These are phyloP conservation scores for Eristalinus aeneus DNA, from an alignment of 2,888 invertebrate genomes.

Conservation along the genomic window DNA sequence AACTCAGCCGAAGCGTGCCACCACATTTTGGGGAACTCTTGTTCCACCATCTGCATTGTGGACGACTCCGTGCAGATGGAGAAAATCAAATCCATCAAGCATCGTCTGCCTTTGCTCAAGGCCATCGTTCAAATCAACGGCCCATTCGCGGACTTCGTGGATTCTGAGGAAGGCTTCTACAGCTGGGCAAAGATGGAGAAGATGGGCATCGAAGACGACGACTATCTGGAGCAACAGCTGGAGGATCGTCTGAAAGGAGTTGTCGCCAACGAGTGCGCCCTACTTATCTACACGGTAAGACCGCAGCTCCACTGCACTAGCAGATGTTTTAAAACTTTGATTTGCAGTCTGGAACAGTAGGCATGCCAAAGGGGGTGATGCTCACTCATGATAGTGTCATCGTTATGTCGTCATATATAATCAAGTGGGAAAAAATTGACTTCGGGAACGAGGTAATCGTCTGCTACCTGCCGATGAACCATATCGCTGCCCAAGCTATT, in stretches of 20 bases:
- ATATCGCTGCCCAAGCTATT: conserved; percentile 90
- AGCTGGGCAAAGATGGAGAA: conserved; percentile 75
- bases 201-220: conserved; percentile 81
- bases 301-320: too few species aligned
- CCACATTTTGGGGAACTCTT: conserved; percentile 87
- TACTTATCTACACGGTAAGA: conserved; percentile 89
- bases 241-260: conserved; percentile 85
- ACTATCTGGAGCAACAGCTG: conserved; percentile 84
- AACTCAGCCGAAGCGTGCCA: conserved; percentile 92
- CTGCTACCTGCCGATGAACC: conserved; percentile 93
- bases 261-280: conserved; percentile 90
- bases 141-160: conserved; percentile 76
- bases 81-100: conserved; percentile 87
- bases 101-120: conserved; percentile 87
- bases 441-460: conserved; percentile 84
- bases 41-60: conserved; percentile 91
- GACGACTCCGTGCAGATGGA: conserved; percentile 92
- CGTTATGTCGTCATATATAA: conserved; percentile 83
- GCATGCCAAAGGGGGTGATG: conserved; percentile 96
- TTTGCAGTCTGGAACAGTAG: conserved; percentile 91
- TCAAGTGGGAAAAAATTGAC: conserved; percentile 79
- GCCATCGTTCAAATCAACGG: conserved; percentile 84
- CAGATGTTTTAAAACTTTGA: not conserved
- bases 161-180: conserved; percentile 76
- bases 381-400: conserved; percentile 92